Percentiles rank a stretch among this genome's conserved stretches.
phyloP scores from a whole-genome alignment of 2,797 vertebrate species.

The Lophius americanus region DNA sequence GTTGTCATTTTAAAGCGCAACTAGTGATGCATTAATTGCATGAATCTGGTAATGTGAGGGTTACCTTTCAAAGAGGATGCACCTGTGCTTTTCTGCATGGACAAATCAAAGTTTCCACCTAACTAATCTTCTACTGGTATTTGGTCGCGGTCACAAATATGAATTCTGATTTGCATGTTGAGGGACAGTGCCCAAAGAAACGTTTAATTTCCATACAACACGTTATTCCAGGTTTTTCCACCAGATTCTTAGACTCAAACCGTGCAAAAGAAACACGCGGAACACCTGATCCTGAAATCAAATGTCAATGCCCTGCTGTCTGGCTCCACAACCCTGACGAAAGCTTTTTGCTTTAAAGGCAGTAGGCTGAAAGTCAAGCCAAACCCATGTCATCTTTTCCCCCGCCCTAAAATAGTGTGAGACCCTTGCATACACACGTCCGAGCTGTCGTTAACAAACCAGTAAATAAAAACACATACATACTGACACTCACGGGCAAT shows the following conservation, averaged over 20 bases:
- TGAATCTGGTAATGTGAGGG: too few species aligned
- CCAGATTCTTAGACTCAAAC: conserved; percentile 25
- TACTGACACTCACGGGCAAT: conserved; percentile 74
- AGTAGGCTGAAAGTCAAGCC: conserved; percentile 42
- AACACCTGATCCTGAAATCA: conserved; percentile 31
- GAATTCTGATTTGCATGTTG: too few species aligned
- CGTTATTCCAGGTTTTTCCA: neutral
- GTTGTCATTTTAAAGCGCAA: neutral
- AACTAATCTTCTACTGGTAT: neutral
- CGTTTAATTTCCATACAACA: neutral
- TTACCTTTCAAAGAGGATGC: neutral
- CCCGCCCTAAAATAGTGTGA: conserved; percentile 20
- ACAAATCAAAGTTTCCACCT: conserved; percentile 20
- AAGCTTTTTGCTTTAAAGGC: conserved; percentile 49
- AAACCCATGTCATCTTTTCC: conserved; percentile 3
- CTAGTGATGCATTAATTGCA: too few species aligned
- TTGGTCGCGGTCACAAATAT: neutral
- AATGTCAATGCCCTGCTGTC: neutral
- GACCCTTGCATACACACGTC: conserved; percentile 42
- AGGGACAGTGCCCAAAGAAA: too few species aligned
- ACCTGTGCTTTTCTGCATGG: conserved; percentile 1
- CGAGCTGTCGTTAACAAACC: conserved; percentile 53
- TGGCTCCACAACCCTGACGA: conserved; percentile 19
- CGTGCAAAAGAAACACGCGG: conserved; percentile 24
- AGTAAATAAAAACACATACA: conserved; percentile 59